phyloP scores from a whole-genome alignment of 2,888 invertebrate genomes.

The Tupiocoris notatus region DNA sequence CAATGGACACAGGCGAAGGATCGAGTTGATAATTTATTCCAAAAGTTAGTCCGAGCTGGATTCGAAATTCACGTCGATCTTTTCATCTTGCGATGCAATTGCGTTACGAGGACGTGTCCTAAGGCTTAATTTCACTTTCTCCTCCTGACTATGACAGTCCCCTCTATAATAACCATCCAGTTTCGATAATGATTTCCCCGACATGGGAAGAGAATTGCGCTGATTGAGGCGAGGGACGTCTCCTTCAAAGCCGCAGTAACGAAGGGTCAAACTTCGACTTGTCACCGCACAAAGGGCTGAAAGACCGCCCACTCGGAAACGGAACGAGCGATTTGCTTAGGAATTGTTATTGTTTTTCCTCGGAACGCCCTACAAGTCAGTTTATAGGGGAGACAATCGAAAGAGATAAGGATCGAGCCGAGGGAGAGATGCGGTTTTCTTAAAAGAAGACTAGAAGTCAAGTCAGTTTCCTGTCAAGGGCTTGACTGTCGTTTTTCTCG shows the following conservation, averaged over 20 bases:
- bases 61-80: no score
- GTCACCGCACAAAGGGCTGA: background rate
- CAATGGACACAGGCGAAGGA: no score
- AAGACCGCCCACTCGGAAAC: background rate
- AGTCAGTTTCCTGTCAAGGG: background rate
- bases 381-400: background rate
- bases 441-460: background rate
- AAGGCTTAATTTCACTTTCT: no score
- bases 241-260: background rate
- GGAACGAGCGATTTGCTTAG: background rate
- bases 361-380: background rate
- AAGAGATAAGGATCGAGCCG: background rate
- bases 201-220: background rate
- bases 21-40: no score
- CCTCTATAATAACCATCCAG: background rate
- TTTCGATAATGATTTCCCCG: background rate
- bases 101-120: no score
- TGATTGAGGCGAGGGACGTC: background rate
- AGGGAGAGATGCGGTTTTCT: background rate
- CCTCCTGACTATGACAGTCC: no score
- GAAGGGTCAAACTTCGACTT: constrained; percentile 8
- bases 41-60: no score
- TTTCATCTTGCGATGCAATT: no score
- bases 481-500: background rate
- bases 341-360: constrained; percentile 1